Base-by-base conservation (phyloP, 2,888 invertebrate species). In the Agrilus cyanescens region DNA sequence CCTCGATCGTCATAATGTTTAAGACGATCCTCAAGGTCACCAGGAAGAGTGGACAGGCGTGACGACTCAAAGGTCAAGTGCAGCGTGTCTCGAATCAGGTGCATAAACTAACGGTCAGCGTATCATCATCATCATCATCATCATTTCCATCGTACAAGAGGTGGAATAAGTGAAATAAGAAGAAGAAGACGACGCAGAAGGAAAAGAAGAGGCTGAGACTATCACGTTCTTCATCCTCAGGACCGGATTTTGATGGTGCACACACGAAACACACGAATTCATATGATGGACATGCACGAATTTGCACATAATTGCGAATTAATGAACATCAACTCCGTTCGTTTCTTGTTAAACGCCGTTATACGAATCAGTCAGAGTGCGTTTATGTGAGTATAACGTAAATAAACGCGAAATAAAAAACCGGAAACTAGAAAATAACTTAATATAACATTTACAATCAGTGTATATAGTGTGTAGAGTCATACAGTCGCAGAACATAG, bases 1-100 rank as follows among this genome's bases (percentile, higher is more conserved):
- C 40, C 44, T 33, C 34, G 30, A 38, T 37, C 29, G 29, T 34
- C 31, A 20, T 20, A 20, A 39, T 32, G 40, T 41, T 41, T 13
- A 32, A 32, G 5, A 8, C 10, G 14, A 14, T 8, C 12, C 50
- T 56, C 60, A 60, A 61, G 60, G 61, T 60, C 58, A 59, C 57
- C 57, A 59, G 60, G 59, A 60, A 61, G 58, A 59, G 51, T 55
- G 57, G 55, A 57, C 56, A 54, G 46, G 50, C 49, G 45, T 55
- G 57, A 58, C 59, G 57, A 58, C 57, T 57, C 54, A 53, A 56
- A 54, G 59, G 59, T 60, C 60, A 59, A 52, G 46, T 43, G 44
- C 54, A 52, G 48, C 50, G 52, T 50, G 50, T 20, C 47, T 47
- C 43, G 48, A 49, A 57, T 57, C 60, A 59, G 59, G 61, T 61